Conservation (phyloP, 2,888 invertebrate genomes). For the Mythimna loreyi region DNA sequence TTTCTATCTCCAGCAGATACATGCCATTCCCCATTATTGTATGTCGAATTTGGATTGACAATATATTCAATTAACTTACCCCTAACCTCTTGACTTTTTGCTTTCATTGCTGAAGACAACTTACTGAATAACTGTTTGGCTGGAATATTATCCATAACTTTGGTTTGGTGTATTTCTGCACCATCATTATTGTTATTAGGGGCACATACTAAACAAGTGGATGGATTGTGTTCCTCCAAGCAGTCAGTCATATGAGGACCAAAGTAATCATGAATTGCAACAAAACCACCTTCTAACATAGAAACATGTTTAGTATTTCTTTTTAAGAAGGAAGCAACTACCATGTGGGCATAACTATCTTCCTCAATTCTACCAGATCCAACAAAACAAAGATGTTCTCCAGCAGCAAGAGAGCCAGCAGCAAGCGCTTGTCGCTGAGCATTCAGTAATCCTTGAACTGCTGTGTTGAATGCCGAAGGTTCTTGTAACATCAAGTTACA, state of each 20-base stretch:
- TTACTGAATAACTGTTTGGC: constrained; percentile 95
- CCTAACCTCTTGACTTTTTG: constrained; percentile 97
- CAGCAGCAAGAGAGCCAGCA: constrained; percentile 96
- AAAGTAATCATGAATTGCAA: constrained; percentile 95
- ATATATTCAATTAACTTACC: constrained; percentile 98
- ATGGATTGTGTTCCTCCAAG: constrained; percentile 96
- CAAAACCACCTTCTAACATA: constrained; percentile 97
- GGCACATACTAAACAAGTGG: constrained; percentile 95
- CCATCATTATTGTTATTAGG: constrained; percentile 87
- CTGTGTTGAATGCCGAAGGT: constrained; percentile 98
- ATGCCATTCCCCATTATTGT: constrained; percentile 93
- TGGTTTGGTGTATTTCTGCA: constrained; percentile 68
- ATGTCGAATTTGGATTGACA: constrained; percentile 94
- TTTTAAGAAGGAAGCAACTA: constrained; percentile 98
- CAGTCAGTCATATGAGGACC: constrained; percentile 95
- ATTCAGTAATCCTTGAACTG: constrained; percentile 97
- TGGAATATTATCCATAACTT: constrained; percentile 80
- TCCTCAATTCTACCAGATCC: constrained; percentile 98
- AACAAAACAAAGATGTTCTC: constrained; percentile 97
- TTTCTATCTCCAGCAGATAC: constrained; percentile 96
- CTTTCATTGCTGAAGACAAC: constrained; percentile 96
- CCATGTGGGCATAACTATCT: constrained; percentile 99
- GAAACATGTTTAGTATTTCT: constrained; percentile 98
- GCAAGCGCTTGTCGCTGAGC: constrained; percentile 97
- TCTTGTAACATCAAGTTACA: constrained; percentile 99